A percentile compares a stretch with the other conserved stretches of the same genome.
Conservation (phyloP, 1,140 invertebrate species). For the Globodera ellingtonae region DNA sequence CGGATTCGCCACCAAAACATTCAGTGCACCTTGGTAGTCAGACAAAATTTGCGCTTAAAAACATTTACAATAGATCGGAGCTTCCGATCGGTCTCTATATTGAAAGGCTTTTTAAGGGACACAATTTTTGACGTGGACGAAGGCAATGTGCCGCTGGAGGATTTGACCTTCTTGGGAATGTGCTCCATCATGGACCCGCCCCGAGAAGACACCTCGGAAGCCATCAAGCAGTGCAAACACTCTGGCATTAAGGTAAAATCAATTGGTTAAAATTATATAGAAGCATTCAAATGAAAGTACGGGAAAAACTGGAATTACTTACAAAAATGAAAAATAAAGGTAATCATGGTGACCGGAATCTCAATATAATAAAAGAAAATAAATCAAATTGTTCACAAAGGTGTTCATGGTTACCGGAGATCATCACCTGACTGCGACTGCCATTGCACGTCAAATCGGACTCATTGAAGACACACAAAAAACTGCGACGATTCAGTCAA, state of each 20-base stretch:
- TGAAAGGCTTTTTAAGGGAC: neutral
- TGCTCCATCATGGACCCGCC: slow-evolving; percentile 58
- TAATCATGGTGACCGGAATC: too few relatives aligned
- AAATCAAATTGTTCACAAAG: neutral
- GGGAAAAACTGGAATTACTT: too few relatives aligned
- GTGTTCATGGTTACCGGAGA: slow-evolving; percentile 64
- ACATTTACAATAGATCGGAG: too few relatives aligned
- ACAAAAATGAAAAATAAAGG: too few relatives aligned
- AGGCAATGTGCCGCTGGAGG: slow-evolving; percentile 50
- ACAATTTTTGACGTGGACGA: slow-evolving; percentile 45
- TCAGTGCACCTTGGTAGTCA: slow-evolving; percentile 42
- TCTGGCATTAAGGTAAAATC: slow-evolving; percentile 62
- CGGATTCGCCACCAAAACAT: slow-evolving; percentile 54
- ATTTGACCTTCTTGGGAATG: slow-evolving; percentile 49
- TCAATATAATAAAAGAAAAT: too few relatives aligned
- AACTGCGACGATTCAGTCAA: slow-evolving; percentile 10
- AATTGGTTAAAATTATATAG: neutral
- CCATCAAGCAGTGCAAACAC: slow-evolving; percentile 54
- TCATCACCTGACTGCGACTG: slow-evolving; percentile 57
- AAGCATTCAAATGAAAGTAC: neutral
- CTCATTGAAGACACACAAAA: slow-evolving; percentile 42
- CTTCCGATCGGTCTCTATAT: neutral
- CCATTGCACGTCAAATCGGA: slow-evolving; percentile 60
- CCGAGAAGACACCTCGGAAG: slow-evolving; percentile 51
- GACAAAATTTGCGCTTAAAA: neutral